Base-by-base conservation (phyloP, 2,113 vertebrate genomes). In the Octodon degus region DNA sequence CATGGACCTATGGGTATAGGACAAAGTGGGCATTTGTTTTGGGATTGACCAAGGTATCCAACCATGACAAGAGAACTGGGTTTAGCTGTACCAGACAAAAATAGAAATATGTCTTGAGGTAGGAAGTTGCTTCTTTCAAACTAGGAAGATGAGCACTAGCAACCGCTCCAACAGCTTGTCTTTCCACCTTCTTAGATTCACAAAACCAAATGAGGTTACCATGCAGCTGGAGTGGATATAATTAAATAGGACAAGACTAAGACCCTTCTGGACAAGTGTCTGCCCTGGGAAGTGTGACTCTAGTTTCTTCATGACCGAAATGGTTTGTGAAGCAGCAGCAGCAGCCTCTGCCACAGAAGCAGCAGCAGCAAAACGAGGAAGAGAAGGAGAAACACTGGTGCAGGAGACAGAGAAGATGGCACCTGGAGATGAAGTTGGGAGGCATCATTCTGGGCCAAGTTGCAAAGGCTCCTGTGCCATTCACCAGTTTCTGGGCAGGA, bases 1-100 rank as follows among this genome's bases (percentile, higher is more conserved):
- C 95, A 3, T 10, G 58, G 6, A 8, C 2, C 0, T 90, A 30
- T 98, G 80, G 16, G 14, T 43, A 5, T 47, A 12, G 16, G 60
- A 85, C 58, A n/a, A n/a, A 97, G 98, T 98, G 0, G 98, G 98
- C 2, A 97, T 84, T 67, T 85, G 97, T 85, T 83, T 97, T 76
- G 98, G 74, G 4, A 43, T 97, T 98, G 37, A 80, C 1, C 1
- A 63, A 7, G 0, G 95, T 98, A 40, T 99, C 98, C 4, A 97
- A 3, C 98, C 98, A 0, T 97, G 99, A 1, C 98, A 99, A 91
- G 99, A 99, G 82, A 91, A 70, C 97, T 13, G 12, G 63, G 22
- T 16, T 2, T 14, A 17, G 11, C 1, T 2, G 17, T 7, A 17
- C 34, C n/a, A 93, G 14, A 7, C 1, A 37, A 22, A 60, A 53